Conservation (phyloP, 2,797 vertebrate species). For the Synaphobranchus kaupii region DNA sequence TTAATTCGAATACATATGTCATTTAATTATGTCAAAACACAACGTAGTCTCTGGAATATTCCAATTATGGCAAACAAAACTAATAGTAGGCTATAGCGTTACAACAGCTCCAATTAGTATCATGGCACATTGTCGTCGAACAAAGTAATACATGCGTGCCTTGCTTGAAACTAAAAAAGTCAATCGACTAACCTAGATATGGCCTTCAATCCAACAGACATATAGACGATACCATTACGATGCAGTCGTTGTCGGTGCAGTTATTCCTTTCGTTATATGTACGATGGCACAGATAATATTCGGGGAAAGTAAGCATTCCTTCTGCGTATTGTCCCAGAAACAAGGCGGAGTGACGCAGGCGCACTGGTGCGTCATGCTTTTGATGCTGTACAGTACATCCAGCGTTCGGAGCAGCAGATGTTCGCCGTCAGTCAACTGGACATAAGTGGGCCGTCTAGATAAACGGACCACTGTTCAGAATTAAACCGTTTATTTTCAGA, state of each 20-base stretch:
- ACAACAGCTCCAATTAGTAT: not conserved
- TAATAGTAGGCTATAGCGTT: not conserved
- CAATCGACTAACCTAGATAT: not conserved
- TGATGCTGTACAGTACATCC: not conserved
- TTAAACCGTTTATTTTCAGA: too few relatives aligned
- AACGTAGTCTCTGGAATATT: not conserved
- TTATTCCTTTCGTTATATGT: not conserved
- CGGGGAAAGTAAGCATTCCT: not conserved
- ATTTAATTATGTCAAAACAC: not conserved
- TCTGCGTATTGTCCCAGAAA: not conserved
- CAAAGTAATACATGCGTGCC: not conserved
- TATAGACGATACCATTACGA: not conserved
- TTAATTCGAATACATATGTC: not conserved
- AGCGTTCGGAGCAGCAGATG: not conserved
- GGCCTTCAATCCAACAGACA: not conserved
- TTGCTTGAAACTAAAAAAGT: not conserved
- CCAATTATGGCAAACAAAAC: not conserved
- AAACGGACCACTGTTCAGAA: too few relatives aligned
- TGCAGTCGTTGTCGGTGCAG: not conserved
- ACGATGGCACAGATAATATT: not conserved
- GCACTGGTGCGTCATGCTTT: not conserved
- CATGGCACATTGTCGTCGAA: not conserved
- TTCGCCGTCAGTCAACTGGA: not conserved
- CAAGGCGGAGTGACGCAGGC: conserved; percentile 4
- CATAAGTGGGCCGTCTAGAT: not conserved